phyloP scores from a whole-genome alignment of 2,113 vertebrate genomes.

The Forbesichthys agassizii region DNA sequence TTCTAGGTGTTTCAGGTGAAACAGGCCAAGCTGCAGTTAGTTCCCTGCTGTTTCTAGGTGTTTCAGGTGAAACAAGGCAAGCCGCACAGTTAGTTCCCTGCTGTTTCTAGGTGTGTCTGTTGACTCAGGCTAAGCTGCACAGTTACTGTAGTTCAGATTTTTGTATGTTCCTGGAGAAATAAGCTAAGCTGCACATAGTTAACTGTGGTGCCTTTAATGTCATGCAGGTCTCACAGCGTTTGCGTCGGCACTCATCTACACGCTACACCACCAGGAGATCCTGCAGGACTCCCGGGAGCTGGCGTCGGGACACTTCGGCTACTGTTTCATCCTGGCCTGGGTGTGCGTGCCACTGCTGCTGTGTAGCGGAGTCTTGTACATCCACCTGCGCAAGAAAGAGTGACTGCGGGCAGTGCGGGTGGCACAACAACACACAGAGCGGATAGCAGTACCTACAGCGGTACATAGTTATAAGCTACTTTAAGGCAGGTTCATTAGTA shows the following conservation, averaged over 20 bases:
- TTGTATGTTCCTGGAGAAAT: no score
- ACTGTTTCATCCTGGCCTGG: slow-evolving; percentile 87
- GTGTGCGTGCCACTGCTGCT: slow-evolving; percentile 84
- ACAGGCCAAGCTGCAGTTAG: no score
- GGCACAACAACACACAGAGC: not conserved
- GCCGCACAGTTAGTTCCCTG: no score
- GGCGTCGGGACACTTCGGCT: slow-evolving; percentile 80
- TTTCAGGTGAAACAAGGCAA: no score
- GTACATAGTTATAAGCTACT: not conserved
- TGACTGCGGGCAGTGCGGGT: slow-evolving; percentile 33
- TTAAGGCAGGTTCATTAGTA: no score
- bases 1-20: no score
- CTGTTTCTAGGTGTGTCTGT: no score
- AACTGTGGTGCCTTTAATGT: not conserved
- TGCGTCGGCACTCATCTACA: slow-evolving; percentile 83
- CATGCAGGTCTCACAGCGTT: slow-evolving; percentile 77
- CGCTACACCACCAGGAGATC: slow-evolving; percentile 80
- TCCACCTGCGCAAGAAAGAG: slow-evolving; percentile 86
- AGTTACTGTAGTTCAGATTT: no score
- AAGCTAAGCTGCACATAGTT: not conserved
- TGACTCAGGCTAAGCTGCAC: no score
- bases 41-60: no score
- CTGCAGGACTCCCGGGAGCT: slow-evolving; percentile 51
- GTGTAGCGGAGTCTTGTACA: slow-evolving; percentile 83
- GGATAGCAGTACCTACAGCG: not conserved